Conservation (phyloP, 2,113 vertebrate species). For the Trogon melanurus region DNA sequence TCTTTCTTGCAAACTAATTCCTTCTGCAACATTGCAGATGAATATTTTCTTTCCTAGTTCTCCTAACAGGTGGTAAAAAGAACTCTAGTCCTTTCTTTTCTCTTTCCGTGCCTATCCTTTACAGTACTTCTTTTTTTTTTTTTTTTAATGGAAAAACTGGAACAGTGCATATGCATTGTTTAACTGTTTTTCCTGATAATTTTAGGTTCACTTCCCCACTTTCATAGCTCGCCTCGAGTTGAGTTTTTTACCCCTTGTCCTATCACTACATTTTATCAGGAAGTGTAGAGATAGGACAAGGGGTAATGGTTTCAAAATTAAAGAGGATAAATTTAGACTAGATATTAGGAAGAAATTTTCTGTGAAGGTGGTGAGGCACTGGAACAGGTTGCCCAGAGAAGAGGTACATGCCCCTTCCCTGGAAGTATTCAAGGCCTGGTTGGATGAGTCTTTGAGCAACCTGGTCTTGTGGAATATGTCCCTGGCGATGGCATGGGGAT, state of each 20-base stretch:
- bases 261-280: too few relatives aligned
- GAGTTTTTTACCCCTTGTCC: not conserved
- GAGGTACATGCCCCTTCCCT: too few relatives aligned
- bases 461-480: too few relatives aligned
- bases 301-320: too few relatives aligned
- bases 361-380: too few relatives aligned
- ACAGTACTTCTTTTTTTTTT: not conserved
- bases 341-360: too few relatives aligned
- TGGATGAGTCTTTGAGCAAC: too few relatives aligned
- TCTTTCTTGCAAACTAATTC: not conserved
- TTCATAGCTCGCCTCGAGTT: rapidly evolving
- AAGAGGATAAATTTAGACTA: too few relatives aligned
- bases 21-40: not conserved
- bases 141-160: not conserved
- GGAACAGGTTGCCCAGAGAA: too few relatives aligned
- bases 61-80: not conserved
- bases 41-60: not conserved
- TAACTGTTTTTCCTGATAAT: not conserved
- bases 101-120: not conserved
- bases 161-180: not conserved
- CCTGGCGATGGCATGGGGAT: too few relatives aligned
- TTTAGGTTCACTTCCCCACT: not conserved
- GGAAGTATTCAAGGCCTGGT: too few relatives aligned
- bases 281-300: too few relatives aligned
- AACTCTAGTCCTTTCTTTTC: not conserved